Conservation (phyloP, 2,888 invertebrate species). For the Temnothorax ravouxi region DNA sequence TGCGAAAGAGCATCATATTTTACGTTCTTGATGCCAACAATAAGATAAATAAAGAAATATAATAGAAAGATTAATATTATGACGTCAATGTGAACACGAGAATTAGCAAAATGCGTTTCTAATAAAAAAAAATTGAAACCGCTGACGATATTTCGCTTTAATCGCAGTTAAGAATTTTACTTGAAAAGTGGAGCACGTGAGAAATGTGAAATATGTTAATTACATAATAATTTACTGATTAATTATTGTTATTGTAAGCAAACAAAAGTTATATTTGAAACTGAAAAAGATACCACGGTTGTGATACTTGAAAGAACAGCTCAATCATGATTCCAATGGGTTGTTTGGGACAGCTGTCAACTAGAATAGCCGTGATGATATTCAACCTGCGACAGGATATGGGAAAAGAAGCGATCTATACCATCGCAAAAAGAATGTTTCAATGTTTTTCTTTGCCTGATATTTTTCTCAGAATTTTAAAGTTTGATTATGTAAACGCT, state of each 20-base stretch:
- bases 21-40: background rate
- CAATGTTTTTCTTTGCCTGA: conserved; percentile 7
- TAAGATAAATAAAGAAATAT: background rate
- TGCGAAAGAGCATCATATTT: background rate
- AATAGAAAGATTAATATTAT: background rate
- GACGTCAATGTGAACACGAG: background rate
- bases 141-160: background rate
- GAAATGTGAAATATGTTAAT: conserved; percentile 1
- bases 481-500: conserved; percentile 24
- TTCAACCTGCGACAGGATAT: background rate
- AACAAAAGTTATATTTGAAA: background rate
- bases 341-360: background rate
- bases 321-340: background rate
- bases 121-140: background rate
- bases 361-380: conserved; percentile 3
- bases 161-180: background rate
- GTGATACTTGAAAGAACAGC: background rate
- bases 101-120: background rate
- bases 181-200: background rate
- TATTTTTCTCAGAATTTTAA: conserved; percentile 32
- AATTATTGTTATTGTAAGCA: conserved; percentile 2
- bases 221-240: background rate
- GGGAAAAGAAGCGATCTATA: background rate
- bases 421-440: background rate
- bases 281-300: background rate